Evolutionary conservation across 1,140 invertebrate genomes (phyloP).

Genomic region (Varroa destructor): DNA sequence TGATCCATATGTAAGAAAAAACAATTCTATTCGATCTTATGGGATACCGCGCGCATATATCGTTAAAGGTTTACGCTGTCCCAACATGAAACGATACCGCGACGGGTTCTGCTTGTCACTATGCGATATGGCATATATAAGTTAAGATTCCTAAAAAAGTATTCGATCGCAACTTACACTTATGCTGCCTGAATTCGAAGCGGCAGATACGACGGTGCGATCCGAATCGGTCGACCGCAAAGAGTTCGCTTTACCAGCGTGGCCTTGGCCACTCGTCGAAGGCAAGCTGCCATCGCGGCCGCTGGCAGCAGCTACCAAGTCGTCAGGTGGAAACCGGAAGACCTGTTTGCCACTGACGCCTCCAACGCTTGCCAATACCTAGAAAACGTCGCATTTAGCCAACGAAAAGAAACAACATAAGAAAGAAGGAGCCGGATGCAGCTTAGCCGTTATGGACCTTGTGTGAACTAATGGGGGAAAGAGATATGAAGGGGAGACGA

Average conservation of each 20-base stretch:
- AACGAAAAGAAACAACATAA: no score
- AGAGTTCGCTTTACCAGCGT: conserved; percentile 49
- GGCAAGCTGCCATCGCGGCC: conserved; percentile 30
- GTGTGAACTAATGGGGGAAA: no score
- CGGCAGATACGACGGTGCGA: conserved; percentile 54
- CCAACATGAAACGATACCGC: not conserved
- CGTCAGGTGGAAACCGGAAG: conserved; percentile 70
- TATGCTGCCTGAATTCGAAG: conserved; percentile 52
- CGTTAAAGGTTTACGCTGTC: not conserved
- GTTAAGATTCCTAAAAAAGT: not conserved
- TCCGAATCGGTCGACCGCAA: conserved; percentile 68
- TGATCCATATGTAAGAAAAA: not conserved
- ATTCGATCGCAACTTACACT: conserved; percentile 39
- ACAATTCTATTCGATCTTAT: not conserved
- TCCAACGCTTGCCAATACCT: conserved; percentile 29
- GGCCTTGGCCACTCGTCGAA: conserved; percentile 31
- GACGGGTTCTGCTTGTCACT: not conserved
- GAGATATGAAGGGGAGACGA: no score
- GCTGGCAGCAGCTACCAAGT: conserved; percentile 18
- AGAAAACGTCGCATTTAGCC: no score
- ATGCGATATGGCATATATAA: not conserved
- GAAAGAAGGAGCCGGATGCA: no score
- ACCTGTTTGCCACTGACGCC: conserved; percentile 46
- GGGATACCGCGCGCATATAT: not conserved
- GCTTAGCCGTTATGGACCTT: no score